Conservation (phyloP, 2,888 invertebrate species). For the Microctonus brassicae region DNA sequence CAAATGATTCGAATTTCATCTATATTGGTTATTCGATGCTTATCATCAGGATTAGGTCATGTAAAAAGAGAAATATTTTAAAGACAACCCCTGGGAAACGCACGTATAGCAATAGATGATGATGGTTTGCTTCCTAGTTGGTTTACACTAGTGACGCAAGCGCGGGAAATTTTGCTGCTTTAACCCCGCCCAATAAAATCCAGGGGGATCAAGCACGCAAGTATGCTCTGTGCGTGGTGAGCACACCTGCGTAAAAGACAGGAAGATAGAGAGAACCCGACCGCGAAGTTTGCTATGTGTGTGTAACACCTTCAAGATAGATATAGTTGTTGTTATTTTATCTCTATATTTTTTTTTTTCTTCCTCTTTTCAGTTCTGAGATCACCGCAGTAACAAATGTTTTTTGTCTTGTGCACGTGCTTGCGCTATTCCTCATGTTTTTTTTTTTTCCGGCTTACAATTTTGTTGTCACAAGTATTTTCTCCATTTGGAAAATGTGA, state of each 20-base stretch:
- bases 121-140: neutral
- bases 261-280: neutral
- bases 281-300: neutral
- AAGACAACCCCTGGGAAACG: neutral
- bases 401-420: neutral
- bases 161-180: conserved; percentile 12
- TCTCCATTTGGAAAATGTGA: conserved; percentile 4
- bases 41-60: neutral
- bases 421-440: neutral
- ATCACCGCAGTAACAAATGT: neutral
- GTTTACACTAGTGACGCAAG: conserved; percentile 23
- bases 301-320: neutral
- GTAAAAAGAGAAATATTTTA: neutral
- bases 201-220: neutral
- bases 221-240: neutral
- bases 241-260: conserved; percentile 4
- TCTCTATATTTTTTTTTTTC: neutral
- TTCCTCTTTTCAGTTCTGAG: neutral
- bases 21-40: neutral
- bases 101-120: neutral
- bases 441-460: neutral
- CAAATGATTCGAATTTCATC: neutral
- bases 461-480: neutral
- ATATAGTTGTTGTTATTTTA: conserved; percentile 1
- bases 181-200: conserved; percentile 25